Evolutionary conservation across 1,140 invertebrate genomes (phyloP).

Genomic region (Drosophila melanica): DNA sequence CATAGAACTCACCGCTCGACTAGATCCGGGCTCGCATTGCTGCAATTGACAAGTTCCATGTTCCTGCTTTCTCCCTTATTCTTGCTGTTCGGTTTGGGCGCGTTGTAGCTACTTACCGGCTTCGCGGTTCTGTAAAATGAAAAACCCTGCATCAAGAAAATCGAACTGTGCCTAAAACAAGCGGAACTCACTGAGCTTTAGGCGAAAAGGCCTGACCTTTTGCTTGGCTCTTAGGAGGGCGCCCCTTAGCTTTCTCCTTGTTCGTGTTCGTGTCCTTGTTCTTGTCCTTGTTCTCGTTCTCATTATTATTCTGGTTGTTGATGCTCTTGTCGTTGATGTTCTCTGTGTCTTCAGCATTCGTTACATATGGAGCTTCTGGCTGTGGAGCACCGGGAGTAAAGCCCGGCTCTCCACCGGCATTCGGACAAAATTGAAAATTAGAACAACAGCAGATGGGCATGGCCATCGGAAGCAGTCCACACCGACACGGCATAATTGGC

Average conservation of each 20-base stretch:
- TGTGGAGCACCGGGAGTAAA: neutral
- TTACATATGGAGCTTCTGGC: neutral
- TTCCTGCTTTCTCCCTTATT: neutral
- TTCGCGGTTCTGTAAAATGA: neutral
- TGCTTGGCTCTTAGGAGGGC: no score
- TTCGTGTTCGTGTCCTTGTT: neutral
- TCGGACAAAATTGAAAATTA: neutral
- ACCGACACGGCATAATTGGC: neutral
- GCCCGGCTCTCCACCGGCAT: neutral
- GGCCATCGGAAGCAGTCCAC: neutral
- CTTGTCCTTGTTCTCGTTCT: no score
- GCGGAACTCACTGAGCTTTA: no score
- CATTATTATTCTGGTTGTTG: neutral
- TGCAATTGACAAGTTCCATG: slow-evolving; percentile 16
- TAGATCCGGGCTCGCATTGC: slow-evolving; percentile 7
- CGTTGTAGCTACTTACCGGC: no score
- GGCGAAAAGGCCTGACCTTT: no score
- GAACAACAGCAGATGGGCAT: neutral
- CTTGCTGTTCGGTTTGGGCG: no score
- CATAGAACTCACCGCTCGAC: slow-evolving; percentile 61
- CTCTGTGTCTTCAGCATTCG: no score
- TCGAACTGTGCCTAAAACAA: no score
- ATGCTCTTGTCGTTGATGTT: neutral
- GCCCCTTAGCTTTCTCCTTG: neutral
- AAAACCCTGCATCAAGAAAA: neutral